Evolutionary conservation across 2,113 vertebrate genomes (phyloP).

Genomic region (Grallaria varia): DNA sequence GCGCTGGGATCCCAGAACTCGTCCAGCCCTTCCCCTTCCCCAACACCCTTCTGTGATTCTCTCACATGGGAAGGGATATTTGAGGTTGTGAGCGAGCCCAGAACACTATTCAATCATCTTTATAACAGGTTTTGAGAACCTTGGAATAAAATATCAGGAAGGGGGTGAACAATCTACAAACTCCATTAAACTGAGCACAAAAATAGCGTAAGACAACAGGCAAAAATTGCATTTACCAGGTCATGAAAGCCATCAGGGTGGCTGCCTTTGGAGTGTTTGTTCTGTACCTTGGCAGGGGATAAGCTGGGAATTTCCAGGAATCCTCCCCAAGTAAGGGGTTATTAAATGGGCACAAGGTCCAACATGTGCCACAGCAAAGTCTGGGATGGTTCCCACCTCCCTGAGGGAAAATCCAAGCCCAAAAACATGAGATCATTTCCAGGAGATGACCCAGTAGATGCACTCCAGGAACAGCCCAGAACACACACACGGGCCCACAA

Average conservation of each 20-base stretch:
- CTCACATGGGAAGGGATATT: not conserved
- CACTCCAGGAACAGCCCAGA: not conserved
- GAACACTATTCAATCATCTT: not conserved
- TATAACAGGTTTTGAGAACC: accelerated
- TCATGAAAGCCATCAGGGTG: not conserved
- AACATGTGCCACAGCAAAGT: accelerated
- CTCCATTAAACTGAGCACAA: not conserved
- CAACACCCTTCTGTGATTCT: accelerated
- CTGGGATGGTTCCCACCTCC: not conserved
- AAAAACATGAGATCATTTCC: accelerated
- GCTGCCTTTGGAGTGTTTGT: not conserved
- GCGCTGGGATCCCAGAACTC: not conserved
- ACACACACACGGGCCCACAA: too few relatives aligned
- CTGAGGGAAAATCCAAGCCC: not conserved
- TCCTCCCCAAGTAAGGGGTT: not conserved
- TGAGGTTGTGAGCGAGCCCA: not conserved
- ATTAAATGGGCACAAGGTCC: not conserved
- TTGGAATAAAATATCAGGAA: not conserved
- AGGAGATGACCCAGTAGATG: not conserved
- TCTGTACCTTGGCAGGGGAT: not conserved
- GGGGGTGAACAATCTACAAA: not conserved
- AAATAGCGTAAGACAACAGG: not conserved
- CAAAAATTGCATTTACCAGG: not conserved
- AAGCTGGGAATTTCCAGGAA: not conserved
- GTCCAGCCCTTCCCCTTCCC: not conserved